These are phyloP conservation scores for Noturus placidus DNA, from an alignment of 2,113 vertebrate genomes.

Conservation along the genomic window DNA sequence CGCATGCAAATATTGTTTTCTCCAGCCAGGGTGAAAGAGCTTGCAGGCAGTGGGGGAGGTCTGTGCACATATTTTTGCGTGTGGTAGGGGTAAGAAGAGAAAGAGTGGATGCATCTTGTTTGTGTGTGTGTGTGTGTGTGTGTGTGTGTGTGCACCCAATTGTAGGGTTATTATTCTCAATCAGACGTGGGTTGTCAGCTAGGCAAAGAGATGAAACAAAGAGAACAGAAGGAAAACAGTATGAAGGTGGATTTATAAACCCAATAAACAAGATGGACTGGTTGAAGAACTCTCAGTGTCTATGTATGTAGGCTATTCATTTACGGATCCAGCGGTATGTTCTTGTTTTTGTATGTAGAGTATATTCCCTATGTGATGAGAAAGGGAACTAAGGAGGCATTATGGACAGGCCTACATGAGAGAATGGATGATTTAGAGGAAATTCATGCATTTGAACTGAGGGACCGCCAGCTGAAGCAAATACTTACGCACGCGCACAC, in stretches of 20 bases:
- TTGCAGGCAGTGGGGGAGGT: conserved; percentile 37
- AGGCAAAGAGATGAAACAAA: conserved; percentile 68
- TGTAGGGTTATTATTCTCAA: conserved; percentile 61
- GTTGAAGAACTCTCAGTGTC: not conserved
- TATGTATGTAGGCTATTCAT: not conserved
- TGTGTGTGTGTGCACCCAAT: not conserved
- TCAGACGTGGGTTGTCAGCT: conserved; percentile 60
- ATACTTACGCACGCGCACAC: conserved; percentile 25
- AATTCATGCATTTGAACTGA: conserved; percentile 54
- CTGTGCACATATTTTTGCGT: conserved; percentile 19
- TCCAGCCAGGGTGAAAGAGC: conserved; percentile 35
- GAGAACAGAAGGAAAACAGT: conserved; percentile 48
- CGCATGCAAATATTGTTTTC: conserved; percentile 37
- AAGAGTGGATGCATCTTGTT: conserved; percentile 20
- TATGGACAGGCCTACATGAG: conserved; percentile 36
- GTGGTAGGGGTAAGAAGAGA: not conserved
- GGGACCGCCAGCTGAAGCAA: conserved; percentile 37
- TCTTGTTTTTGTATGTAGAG: not conserved
- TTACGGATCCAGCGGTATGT: no score
- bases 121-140: not conserved
- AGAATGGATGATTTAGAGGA: conserved; percentile 40
- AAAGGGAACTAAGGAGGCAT: conserved; percentile 28
- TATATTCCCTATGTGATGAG: not conserved
- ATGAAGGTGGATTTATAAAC: not conserved
- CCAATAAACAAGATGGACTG: not conserved